Percentiles rank a stretch among this genome's conserved stretches.
Evolutionary conservation across 2,888 invertebrate genomes (phyloP).

Genomic region (Dastarcus helophoroides): DNA sequence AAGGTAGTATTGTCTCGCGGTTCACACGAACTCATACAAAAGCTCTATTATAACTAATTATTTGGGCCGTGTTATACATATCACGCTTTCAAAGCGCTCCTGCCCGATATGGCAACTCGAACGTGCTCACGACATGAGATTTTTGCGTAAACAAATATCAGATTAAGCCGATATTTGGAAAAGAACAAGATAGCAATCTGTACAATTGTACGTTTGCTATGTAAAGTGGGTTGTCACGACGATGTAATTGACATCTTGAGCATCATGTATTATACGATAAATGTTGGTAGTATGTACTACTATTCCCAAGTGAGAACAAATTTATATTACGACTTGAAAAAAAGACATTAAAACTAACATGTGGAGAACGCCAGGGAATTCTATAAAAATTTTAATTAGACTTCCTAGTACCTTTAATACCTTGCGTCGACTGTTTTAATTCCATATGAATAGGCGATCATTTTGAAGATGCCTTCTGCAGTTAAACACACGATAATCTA

Average conservation of each 20-base stretch:
- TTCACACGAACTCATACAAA: slow-evolving; percentile 35
- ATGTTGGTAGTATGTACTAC: too few species aligned
- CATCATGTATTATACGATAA: too few species aligned
- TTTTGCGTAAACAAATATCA: slow-evolving; percentile 12
- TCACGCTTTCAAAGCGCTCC: slow-evolving; percentile 24
- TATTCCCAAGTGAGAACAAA: too few species aligned
- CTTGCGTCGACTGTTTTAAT: too few species aligned
- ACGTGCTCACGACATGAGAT: slow-evolving; percentile 27
- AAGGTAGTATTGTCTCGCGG: slow-evolving; percentile 10
- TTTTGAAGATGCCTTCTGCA: too few species aligned
- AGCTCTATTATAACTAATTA: slow-evolving; percentile 34
- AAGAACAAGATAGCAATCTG: slow-evolving; percentile 9
- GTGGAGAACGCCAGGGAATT: too few species aligned
- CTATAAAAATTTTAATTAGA: too few species aligned
- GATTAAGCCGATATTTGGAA: slow-evolving; percentile 12
- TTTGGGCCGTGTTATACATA: slow-evolving; percentile 37
- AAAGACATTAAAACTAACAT: too few species aligned
- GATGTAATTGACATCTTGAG: slow-evolving; percentile 11
- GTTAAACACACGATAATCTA: slow-evolving; percentile 22
- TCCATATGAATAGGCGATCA: too few species aligned
- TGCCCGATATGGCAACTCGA: slow-evolving; percentile 30
- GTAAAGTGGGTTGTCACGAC: slow-evolving; percentile 11
- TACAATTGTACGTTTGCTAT: slow-evolving; percentile 12
- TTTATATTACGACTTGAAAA: too few species aligned
- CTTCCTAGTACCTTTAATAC: too few species aligned